Evolutionary conservation across 2,113 vertebrate genomes (phyloP).

Genomic region (Mirounga angustirostris): DNA sequence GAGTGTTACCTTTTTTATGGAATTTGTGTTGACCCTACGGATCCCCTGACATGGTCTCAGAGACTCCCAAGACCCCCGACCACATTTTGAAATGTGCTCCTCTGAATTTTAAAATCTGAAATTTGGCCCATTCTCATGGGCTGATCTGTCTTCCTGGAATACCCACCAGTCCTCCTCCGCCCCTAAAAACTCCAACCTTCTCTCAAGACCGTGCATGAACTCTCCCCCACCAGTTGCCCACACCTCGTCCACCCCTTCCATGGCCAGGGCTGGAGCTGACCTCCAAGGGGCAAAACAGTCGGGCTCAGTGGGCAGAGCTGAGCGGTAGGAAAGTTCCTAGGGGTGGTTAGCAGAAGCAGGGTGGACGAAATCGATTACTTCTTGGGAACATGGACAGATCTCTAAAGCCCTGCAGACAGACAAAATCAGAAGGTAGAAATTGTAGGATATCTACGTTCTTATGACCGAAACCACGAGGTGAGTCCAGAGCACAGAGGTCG

Average conservation of each 20-base stretch:
- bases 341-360: not conserved
- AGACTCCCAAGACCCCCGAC: not conserved
- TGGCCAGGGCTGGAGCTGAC: not conserved
- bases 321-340: not conserved
- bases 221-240: fast-evolving
- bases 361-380: not conserved
- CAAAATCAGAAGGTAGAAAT: not conserved
- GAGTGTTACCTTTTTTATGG: not conserved
- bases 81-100: not conserved
- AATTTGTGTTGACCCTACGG: not conserved
- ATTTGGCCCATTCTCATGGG: not conserved
- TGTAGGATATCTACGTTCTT: not conserved
- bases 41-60: not conserved
- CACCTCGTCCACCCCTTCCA: not conserved
- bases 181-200: not conserved
- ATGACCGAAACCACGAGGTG: not conserved
- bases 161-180: not conserved
- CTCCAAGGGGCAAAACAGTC: not conserved
- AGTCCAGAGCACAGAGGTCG: not conserved
- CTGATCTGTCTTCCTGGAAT: not conserved
- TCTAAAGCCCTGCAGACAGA: not conserved
- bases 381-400: not conserved
- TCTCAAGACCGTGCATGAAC: not conserved
- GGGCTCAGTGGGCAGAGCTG: not conserved
- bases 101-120: slow-evolving; percentile 37